Base-by-base conservation (phyloP, 2,888 invertebrate genomes). In the Hirtodrosophila alboralis region DNA sequence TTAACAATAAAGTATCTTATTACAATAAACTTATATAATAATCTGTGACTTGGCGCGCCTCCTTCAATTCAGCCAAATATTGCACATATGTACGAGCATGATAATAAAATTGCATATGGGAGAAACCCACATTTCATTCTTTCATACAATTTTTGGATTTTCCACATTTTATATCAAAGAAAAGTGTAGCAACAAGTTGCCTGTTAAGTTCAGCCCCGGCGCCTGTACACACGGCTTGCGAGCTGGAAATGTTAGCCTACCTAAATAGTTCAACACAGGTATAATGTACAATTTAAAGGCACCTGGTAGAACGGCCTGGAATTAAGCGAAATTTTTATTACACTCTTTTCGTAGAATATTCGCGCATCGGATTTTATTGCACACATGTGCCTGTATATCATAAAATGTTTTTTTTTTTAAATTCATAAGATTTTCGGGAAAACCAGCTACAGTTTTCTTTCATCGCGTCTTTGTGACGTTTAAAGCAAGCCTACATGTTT, bases 371-470 rank as follows among this genome's bases (percentile, higher is more conserved):
- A 48, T 54, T 80, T 79, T 79, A 79, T 78, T 66, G 30, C 45
- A 44, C 64, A 56, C 40, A 63, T 72, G 74, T 66, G 61, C 45
- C 48, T 53, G 54, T n/a, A 14, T 13, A 37, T 44, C 58, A 68
- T 72, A 81, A 70, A 68, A 43, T 40, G 43, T 41, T 47, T 49
- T 49, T 27, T 13, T 49, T 54, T 78, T 80, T 71, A 86, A 80
- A 85, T 86, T 85, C 85, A 86, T 86, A 81, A 84, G 70, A 75
- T 75, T 84, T 86, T 81, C 64, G 86, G 86, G 57, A 85, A 85
- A 77, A 62, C 86, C 86, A 70, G 63, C 47, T 44, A 65, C 30
- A 28, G 16, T 63, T 77, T 81, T 67, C 81, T 44, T 76, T 83
- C 75, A 80, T 81, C 47, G 33, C 44, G 7, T 5, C 9, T 9